A percentile compares a stretch with the other conserved stretches of the same genome.
phyloP scores from a whole-genome alignment of 2,797 vertebrate species.

The Peromyscus aztecus region DNA sequence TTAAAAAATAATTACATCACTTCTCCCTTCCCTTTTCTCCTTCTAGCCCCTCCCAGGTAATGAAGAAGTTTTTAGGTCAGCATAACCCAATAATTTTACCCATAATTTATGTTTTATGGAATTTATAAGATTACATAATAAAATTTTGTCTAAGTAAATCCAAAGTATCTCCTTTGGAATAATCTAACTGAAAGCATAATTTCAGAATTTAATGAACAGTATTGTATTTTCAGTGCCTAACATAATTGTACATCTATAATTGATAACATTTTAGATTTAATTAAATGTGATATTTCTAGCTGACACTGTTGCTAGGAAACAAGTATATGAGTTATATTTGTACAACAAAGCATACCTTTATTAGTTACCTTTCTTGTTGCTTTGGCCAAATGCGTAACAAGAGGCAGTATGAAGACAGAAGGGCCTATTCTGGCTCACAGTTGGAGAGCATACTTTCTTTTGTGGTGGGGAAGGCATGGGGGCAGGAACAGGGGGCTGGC shows the following conservation, averaged over 20 bases:
- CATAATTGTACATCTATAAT: slow-evolving; percentile 3
- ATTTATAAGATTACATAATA: slow-evolving; percentile 21
- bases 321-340: neutral
- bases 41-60: neutral
- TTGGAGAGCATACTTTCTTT: neutral
- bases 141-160: neutral
- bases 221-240: slow-evolving; percentile 27
- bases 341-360: neutral
- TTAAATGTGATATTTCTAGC: slow-evolving; percentile 13
- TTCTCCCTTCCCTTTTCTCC: neutral
- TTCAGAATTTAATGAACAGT: neutral
- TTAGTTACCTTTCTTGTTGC: neutral
- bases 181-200: neutral
- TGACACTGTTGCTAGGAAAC: neutral
- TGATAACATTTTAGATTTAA: slow-evolving; percentile 26
- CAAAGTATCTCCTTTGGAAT: neutral
- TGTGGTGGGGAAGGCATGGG: accelerated
- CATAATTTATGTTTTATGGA: neutral
- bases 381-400: neutral
- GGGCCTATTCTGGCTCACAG: neutral
- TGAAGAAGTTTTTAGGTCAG: neutral
- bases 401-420: neutral
- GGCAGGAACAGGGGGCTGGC: no score
- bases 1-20: neutral
- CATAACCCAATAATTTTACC: neutral